Conservation (phyloP, 2,797 vertebrate species). For the Coluber constrictor region DNA sequence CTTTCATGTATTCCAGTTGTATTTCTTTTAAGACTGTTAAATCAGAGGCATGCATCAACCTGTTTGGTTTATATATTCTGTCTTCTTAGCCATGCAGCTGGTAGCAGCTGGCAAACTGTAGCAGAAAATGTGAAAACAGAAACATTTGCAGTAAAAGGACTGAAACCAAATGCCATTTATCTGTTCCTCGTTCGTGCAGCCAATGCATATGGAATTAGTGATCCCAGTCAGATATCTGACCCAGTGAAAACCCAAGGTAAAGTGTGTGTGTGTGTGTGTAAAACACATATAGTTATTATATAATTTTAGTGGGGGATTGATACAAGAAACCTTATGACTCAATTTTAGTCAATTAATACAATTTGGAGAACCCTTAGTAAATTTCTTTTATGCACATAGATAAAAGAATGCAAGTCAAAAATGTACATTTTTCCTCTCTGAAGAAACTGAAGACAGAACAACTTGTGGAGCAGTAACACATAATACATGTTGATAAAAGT, state of each 20-base stretch:
- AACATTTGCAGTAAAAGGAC: slow-evolving; percentile 86
- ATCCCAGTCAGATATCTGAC: slow-evolving; percentile 95
- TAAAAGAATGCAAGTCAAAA: neutral
- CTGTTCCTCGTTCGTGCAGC: slow-evolving; percentile 96
- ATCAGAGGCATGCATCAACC: slow-evolving; percentile 40
- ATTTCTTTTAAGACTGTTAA: neutral
- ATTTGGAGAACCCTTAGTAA: neutral
- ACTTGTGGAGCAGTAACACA: neutral
- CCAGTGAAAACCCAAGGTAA: slow-evolving; percentile 97
- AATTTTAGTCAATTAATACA: neutral
- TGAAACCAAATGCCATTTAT: slow-evolving; percentile 94
- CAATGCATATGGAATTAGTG: slow-evolving; percentile 95
- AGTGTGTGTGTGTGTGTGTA: neutral
- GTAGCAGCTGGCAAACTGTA: slow-evolving; percentile 97
- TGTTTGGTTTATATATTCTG: slow-evolving; percentile 32
- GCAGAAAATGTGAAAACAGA: slow-evolving; percentile 95
- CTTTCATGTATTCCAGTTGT: slow-evolving; percentile 9
- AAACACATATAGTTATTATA: neutral
- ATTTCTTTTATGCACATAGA: neutral
- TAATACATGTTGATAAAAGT: neutral
- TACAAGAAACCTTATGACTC: neutral
- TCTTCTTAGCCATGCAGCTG: slow-evolving; percentile 86
- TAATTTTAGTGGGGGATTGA: neutral
- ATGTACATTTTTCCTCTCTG: neutral
- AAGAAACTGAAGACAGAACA: neutral